Base-by-base conservation (phyloP, 2,888 invertebrate genomes). In the Eupithecia pulchellata region DNA sequence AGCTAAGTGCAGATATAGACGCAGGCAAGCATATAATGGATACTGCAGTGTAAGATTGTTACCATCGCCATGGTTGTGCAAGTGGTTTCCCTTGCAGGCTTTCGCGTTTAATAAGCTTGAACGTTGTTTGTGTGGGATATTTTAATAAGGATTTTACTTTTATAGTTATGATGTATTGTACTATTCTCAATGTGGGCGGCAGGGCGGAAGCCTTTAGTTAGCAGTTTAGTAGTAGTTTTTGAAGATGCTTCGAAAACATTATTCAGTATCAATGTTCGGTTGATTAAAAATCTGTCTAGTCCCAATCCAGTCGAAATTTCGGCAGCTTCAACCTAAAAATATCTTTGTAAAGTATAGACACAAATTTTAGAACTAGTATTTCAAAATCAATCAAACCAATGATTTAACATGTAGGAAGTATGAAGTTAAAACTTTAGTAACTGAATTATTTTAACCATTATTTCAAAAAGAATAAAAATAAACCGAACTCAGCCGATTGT, bases 11-110 rank as follows among this genome's bases (percentile, higher is more conserved):
- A 72, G 69, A 64, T 39, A 60, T 64, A 66, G 13, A 34, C 5
- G 66, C 72, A 69, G 30, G 69, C 69, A 69, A 72, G 64, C 72
- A 68, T 72, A 42, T 29, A 63, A 69, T 60, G 60, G 66, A 32
- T 39, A 66, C 42, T 72, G 69, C 69, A 57, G n/a, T n/a, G n/a
- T n/a, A n/a, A n/a, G n/a, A n/a, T 69, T 69, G 79, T 81, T 82
- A 84, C 82, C 81, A 82, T 79, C 78, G 73, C 77, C 72, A 77
- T 73, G 78, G 77, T 66, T 86, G 85, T 82, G 87, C 77, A 86
- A 87, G 84, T 72, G 75, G 75, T 78, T 85, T 87, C 87, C 84
- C 82, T 81, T 32, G 30, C n/a, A 78, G 76, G 74, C 78, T 82
- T 81, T 82, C 78, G 76, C 77, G 79, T 79, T 79, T 75, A 81